phyloP scores from a whole-genome alignment of 2,888 invertebrate species.

The Dolichomitus sp. region DNA sequence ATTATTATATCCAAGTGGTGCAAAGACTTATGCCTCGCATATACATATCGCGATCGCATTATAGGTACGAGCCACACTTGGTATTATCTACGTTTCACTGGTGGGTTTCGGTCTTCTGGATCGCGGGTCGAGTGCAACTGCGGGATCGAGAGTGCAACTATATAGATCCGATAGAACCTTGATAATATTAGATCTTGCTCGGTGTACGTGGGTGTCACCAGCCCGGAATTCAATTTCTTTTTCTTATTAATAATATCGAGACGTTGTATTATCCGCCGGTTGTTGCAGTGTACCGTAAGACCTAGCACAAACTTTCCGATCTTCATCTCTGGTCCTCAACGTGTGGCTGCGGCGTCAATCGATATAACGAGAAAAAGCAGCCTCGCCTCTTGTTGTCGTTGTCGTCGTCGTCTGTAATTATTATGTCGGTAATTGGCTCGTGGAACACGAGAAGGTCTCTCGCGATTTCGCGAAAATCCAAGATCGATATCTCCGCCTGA shows the following conservation, averaged over 20 bases:
- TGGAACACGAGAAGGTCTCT: constrained; percentile 50
- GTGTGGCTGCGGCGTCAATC: constrained; percentile 49
- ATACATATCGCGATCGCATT: constrained; percentile 54
- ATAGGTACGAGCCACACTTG: constrained; percentile 30
- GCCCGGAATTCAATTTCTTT: constrained; percentile 39
- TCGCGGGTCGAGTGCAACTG: constrained; percentile 54
- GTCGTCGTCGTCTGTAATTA: constrained; percentile 65
- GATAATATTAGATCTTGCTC: constrained; percentile 53
- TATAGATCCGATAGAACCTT: constrained; percentile 13
- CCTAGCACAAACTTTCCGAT: constrained; percentile 53
- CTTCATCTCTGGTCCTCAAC: constrained; percentile 36
- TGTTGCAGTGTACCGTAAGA: constrained; percentile 21
- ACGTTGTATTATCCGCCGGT: constrained; percentile 48
- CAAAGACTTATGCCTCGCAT: constrained; percentile 18
- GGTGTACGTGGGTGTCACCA: constrained; percentile 52
- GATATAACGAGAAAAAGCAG: constrained; percentile 60
- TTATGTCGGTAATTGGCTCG: constrained; percentile 70
- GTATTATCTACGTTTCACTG: constrained; percentile 56
- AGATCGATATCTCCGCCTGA: constrained; percentile 44
- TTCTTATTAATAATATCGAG: constrained; percentile 50
- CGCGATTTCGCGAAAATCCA: constrained; percentile 52
- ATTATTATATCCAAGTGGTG: constrained; percentile 58
- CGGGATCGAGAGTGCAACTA: constrained; percentile 53
- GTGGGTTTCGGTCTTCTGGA: constrained; percentile 56
- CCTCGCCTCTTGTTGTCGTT: constrained; percentile 43